Evolutionary conservation across 2,113 vertebrate species (phyloP), one percentile per base, ranked within the genome.

Genomic region (Semicossyphus pulcher): DNA sequence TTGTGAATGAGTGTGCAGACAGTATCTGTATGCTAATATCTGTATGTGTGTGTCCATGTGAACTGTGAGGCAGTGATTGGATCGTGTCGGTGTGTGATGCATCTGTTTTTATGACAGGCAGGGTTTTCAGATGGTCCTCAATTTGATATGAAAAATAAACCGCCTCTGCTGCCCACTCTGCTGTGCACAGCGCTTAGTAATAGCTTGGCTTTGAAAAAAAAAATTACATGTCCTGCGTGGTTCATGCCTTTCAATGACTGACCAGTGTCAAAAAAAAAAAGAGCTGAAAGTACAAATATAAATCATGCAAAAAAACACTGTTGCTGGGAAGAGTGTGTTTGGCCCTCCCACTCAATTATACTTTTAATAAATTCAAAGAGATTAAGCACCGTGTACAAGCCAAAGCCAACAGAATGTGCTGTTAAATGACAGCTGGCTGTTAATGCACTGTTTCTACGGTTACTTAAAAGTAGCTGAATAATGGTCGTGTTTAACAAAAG

Each of bases 111-210:
- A 77, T 85, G 58, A 86, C 64, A 75, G 56, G 23, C 48, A 72
- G 49, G 75, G 58, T 53, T 69, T 73, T 34, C 64, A 64, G 47
- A 56, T 18, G 36, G 56, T 73, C 48, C 62, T 52, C 53, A 73
- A 70, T 14, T 78, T 29, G 44, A 44, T 56, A 82, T 80, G 61
- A 76, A 75, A 84, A 88, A 81, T 53, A 68, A 64, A 65, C 49
- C 63, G 26, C 32, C 16, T 49, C 25, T 41, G 31, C 20, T 37
- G 25, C 52, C 53, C 58, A 34, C 26, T 53, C 44, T 16, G 5
- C 9, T 47, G 5, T n/a, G 34, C 44, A 44, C 47, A 10, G 6
- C 42, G 7, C 29, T 56, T 51, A 78, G 62, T 36, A 59, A 53
- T 32, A 32, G 42, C 49, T 53, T 29, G 34, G 45, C 23, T 64